A percentile compares a stretch with the other conserved stretches of the same genome.
Conservation (phyloP, 2,888 invertebrate genomes). For the Thalpophila matura region DNA sequence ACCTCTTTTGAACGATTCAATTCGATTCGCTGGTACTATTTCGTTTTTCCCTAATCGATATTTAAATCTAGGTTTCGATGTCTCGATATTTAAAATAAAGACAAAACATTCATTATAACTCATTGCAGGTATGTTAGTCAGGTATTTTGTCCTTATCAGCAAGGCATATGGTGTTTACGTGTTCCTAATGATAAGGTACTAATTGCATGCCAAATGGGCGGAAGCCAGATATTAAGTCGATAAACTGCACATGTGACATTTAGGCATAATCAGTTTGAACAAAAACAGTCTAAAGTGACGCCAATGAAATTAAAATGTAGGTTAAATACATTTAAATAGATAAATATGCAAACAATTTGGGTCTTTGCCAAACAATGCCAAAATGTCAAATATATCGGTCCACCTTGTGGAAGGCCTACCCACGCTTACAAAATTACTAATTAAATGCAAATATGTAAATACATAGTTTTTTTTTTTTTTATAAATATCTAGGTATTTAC, state of each 20-base stretch:
- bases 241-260: conserved; percentile 15
- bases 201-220: conserved; percentile 49
- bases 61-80: background rate
- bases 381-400: no score
- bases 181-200: conserved; percentile 30
- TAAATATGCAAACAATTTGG: background rate
- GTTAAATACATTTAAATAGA: conserved; percentile 21
- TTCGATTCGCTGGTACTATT: background rate
- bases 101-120: background rate
- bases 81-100: background rate
- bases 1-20: no score
- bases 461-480: no score
- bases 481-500: no score
- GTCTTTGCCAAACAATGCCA: no score
- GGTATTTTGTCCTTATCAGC: conserved; percentile 26
- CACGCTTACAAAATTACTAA: no score
- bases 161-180: conserved; percentile 25
- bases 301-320: background rate
- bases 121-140: conserved; percentile 29
- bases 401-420: no score
- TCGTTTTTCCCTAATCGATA: background rate
- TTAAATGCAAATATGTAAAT: no score
- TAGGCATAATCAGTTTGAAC: background rate
- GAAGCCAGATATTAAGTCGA: conserved; percentile 30
- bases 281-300: background rate